Base-by-base conservation (phyloP, 2,797 vertebrate genomes). In the Falco rusticolus region DNA sequence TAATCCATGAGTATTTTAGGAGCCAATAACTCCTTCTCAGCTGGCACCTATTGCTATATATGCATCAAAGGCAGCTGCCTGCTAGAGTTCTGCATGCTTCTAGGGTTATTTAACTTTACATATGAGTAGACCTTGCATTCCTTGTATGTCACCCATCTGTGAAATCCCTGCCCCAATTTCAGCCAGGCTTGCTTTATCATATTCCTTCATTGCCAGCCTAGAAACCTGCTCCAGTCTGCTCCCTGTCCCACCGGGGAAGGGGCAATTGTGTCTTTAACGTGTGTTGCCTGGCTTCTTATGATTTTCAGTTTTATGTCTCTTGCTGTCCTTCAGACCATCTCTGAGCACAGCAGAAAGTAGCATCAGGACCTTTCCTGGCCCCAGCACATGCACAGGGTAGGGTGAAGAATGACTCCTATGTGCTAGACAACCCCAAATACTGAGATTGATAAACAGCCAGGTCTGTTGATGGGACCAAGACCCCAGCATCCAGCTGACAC, bases 61-160 rank as follows among this genome's bases (percentile, higher is more conserved):
- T 82, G 89, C 72, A 93, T 94, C 89, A 96, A 94, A 97, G 84
- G 54, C 91, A 95, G 90, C 87, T 88, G 83, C 83, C 84, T 91
- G 76, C 66, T 87, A 25, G 76, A 45, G 89, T 54, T 94, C 85
- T 93, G 72, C 83, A 37, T 90, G 80, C 80, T 96, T 94, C 83
- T 84, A 79, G 59, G 66, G 87, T 96, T 97, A 94, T 91, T 96
- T 88, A 86, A 69, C 93, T 72, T 65, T 80, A 91, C 59, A 48
- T 86, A 74, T 63, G 59, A 91, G 69, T 69, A 65, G 82, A 89
- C 77, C 48, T 87, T 91, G 37, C 82, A 75, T 94, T 94, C 91
- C 82, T 89, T 78, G 72, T 89, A 89, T 90, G 90, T 89, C 84
- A 96, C 29, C 76, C 85, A 76, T 95, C 66, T 94, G 85, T 78